Evolutionary conservation across 92 coral and sea anemone genomes (phyloP).

Genomic region (Isaurus tuberculatus): DNA sequence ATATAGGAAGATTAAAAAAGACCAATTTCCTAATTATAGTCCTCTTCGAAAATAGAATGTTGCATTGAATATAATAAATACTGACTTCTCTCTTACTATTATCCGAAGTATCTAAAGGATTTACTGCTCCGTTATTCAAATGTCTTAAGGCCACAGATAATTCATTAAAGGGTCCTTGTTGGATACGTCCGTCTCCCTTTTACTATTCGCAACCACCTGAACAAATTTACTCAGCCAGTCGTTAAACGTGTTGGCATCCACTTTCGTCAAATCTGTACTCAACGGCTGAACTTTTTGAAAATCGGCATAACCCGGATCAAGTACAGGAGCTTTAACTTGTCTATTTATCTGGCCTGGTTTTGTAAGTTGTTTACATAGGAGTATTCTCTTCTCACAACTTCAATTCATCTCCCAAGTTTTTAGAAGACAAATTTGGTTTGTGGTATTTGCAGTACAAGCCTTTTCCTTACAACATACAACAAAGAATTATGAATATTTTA

Average conservation of each 20-base stretch:
- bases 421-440: conserved; percentile 46
- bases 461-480: conserved; percentile 29
- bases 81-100: conserved; percentile 26
- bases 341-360: conserved; percentile 59
- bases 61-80: conserved; percentile 16
- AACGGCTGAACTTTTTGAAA: conserved; percentile 54
- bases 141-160: conserved; percentile 54
- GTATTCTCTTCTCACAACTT: conserved; percentile 42
- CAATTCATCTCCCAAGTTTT: conserved; percentile 55
- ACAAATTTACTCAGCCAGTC: conserved; percentile 69
- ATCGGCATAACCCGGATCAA: conserved; percentile 51
- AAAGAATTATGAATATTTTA: neutral
- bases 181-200: conserved; percentile 56
- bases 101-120: conserved; percentile 51
- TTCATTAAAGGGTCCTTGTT: conserved; percentile 50
- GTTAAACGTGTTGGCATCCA: conserved; percentile 61
- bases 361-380: conserved; percentile 43
- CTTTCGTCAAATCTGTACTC: conserved; percentile 43
- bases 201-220: no score
- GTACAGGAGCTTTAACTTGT: conserved; percentile 56
- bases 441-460: conserved; percentile 46
- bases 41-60: neutral
- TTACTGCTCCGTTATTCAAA: conserved; percentile 30
- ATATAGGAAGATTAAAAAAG: conserved; percentile 24
- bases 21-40: conserved; percentile 14